Base-by-base conservation (phyloP, 2,888 invertebrate species). In the Heliconius ismenius region DNA sequence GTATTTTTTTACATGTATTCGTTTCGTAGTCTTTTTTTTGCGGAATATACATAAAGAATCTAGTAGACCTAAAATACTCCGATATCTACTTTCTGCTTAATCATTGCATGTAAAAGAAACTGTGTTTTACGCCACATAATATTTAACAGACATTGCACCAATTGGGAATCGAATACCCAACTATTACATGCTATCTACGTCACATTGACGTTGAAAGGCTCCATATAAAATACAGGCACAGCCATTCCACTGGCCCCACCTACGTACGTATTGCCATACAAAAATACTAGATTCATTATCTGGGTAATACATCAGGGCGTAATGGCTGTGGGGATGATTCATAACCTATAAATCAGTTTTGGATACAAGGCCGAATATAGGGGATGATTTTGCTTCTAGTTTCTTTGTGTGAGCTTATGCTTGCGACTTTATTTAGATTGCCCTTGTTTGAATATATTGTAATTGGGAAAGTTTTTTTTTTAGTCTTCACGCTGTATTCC, bases 201-300 rank as follows among this genome's bases (percentile, higher is more conserved):
- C 39, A 26, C 24, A 15, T 6, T 67, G 15, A 43, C 36, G 15
- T 62, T 18, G 60, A 18, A 62, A 21, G 43, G 13, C 39, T 43
- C 13, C 11, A 26, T 62, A 39, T 11, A 60, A 62, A 62, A 62
- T 39, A 39, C 26, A 32, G 26, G 15, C 72, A 21, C 24, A 21
- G 26, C 62, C 73, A 62, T 62, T 75, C 43, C 76, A 65, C n/a
- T 78, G 49, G 78, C 81, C 76, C 80, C 81, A 86, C 88, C 89
- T 88, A 90, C 91, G 91, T 88, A 90, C 91, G 91, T 92, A 92
- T 90, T 92, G 91, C 92, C 91, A 92, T 92, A 90, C 91, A 92
- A 92, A 92, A 92, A 91, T 90, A 91, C 91, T 89, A 88, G 90
- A 92, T 92, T 93, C 92, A 93, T 93, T 93, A 92, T 93, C 92